Base-by-base conservation (phyloP, 2,888 invertebrate genomes). In the Acanthosoma haemorrhoidale region DNA sequence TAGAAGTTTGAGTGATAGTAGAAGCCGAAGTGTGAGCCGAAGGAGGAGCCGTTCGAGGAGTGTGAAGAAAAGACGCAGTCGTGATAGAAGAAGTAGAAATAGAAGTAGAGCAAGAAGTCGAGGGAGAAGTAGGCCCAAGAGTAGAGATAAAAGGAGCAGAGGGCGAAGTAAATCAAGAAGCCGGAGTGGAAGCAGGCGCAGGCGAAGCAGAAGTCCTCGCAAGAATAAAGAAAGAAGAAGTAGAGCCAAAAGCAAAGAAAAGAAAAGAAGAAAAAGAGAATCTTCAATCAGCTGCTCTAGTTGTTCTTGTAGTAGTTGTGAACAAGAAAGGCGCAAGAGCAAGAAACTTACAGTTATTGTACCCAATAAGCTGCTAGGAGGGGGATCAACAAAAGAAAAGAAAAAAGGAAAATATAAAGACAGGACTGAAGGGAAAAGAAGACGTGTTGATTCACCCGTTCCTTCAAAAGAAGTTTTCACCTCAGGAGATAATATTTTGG, bases 381-480 rank as follows among this genome's bases (percentile, higher is more conserved):
- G 15, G 4, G 29, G 4, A 6, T 2, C 29, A 18, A 32, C 11
- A 11, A 64, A 64, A 78, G 85, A 79, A 78, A 84, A 82, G 75
- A 81, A 82, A 70, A 79, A 77, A 71, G 83, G 81, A 74, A 83
- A 81, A 75, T 75, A 74, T 76, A 74, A 79, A 72, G 79, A 79
- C 70, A 78, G 77, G 70, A 43, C 77, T 75, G 68, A 78, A 77
- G 71, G 21, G 13, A 74, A 76, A 75, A 76, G 81, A 38, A 79
- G 79, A 67, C 77, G 80, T 29, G 76, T 77, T 21, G 80, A 80
- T 59, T 85, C 85, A 0, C 84, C 83, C n/a, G 85, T 83, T 66
- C 90, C 91, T 0, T 90, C 90, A 2, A 94, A 94, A 79, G 94
- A 94, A 81, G 92, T 95, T 3, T 94, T 93, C 79, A 92, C 94